Evolutionary conservation across 2,888 invertebrate genomes (phyloP).

Genomic region (Chloromyia formosa): DNA sequence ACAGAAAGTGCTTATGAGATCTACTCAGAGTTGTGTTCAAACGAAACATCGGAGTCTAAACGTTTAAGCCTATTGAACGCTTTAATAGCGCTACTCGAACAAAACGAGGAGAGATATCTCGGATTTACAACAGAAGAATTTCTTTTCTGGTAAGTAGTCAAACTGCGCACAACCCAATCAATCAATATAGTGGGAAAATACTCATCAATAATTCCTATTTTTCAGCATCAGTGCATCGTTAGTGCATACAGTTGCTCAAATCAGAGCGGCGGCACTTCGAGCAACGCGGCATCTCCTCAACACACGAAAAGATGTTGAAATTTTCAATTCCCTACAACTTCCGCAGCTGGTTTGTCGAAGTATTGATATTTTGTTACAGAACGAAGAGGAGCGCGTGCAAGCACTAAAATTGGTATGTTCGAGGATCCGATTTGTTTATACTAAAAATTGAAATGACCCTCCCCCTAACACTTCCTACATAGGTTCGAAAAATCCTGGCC

Average conservation of each 20-base stretch:
- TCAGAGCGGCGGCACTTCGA: conserved; percentile 88
- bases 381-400: conserved; percentile 92
- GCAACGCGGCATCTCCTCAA: conserved; percentile 85
- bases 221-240: conserved; percentile 84
- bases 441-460: no score
- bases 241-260: conserved; percentile 86
- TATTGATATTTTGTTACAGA: conserved; percentile 87
- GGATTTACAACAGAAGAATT: conserved; percentile 83
- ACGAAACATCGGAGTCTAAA: conserved; percentile 74
- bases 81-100: conserved; percentile 76
- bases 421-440: no score
- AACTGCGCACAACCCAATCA: conserved; percentile 37
- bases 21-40: conserved; percentile 68
- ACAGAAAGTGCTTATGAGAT: conserved; percentile 73
- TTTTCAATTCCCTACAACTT: conserved; percentile 82
- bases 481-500: conserved; percentile 69
- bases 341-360: conserved; percentile 86
- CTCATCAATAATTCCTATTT: no score
- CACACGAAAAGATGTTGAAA: conserved; percentile 79
- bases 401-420: conserved; percentile 80
- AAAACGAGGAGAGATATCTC: conserved; percentile 60
- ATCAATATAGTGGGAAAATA: no score
- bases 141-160: conserved; percentile 73
- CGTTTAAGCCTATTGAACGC: conserved; percentile 88
- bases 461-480: no score